Evolutionary conservation across 2,888 invertebrate genomes (phyloP).

Genomic region (Agrotis puta): DNA sequence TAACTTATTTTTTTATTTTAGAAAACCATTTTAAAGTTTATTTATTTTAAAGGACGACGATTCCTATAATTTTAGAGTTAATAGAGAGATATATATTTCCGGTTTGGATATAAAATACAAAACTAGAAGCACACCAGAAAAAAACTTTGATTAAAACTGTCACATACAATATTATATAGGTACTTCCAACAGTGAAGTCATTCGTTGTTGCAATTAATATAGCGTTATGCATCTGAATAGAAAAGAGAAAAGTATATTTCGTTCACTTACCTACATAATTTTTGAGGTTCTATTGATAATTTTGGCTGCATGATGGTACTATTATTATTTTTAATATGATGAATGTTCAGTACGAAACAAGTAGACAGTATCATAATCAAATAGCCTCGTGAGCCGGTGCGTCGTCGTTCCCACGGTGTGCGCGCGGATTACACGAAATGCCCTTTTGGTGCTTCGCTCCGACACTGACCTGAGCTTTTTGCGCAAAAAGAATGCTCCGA

Average conservation of each 20-base stretch:
- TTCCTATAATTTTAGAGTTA: not conserved
- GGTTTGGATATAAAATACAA: not conserved
- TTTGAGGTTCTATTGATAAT: not conserved
- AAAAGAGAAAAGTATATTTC: not conserved
- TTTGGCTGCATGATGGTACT: not conserved
- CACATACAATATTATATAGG: not conserved
- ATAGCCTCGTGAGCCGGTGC: slow-evolving; percentile 61
- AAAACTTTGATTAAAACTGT: not conserved
- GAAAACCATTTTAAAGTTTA: not conserved
- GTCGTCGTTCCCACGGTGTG: slow-evolving; percentile 85
- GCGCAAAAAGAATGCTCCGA: slow-evolving; percentile 87
- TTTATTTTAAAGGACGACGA: not conserved
- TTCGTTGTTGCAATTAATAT: not conserved
- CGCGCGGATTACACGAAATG: slow-evolving; percentile 88
- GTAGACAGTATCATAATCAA: slow-evolving; percentile 54
- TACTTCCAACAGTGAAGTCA: not conserved
- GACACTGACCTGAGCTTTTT: slow-evolving; percentile 89
- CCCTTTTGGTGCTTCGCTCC: slow-evolving; percentile 89
- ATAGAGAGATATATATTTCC: not conserved
- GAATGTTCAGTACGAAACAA: slow-evolving; percentile 33
- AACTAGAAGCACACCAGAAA: not conserved
- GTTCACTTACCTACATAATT: not conserved
- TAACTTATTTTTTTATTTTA: too few species aligned
- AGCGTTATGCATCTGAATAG: not conserved
- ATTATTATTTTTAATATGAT: slow-evolving; percentile 9